Evolutionary conservation across 2,797 vertebrate species (phyloP), one percentile per base, ranked within the genome.

Genomic region (Mormyrus hasselquistii): DNA sequence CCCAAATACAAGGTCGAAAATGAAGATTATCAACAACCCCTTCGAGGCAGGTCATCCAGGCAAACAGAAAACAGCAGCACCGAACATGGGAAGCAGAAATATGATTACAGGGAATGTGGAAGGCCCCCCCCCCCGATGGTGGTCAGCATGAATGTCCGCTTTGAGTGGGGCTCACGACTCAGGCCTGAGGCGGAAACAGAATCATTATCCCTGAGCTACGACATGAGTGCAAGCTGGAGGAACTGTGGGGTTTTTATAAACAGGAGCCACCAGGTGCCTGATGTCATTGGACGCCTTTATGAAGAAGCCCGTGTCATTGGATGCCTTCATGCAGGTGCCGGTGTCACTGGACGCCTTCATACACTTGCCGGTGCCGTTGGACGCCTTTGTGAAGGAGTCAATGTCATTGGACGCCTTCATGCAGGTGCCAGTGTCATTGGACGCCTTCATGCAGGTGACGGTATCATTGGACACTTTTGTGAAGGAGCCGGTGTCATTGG

Each of bases 401-500:
- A 1, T 25, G 9, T 65, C 59, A 9, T 10, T 25, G 59, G 59
- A 65, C 7, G 2, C 59, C 8, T 65, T 65, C 0, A 0, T 25
- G 22, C 0, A 25, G 22, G 22, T 9, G 8, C 22, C 0, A 1
- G 5, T 57, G 55, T 57, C 55, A 57, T 6, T 55, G 53, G 53
- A 55, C 4, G 4, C 53, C 16, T 16, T 19, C 0, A 1, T 55
- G 53, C 0, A 19, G 53, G 53, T 1, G 14, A 16, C 1, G 55
- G 19, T 57, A 19, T 57, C 55, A 57, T n/a, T 57, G 53, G 53
- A 57, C 4, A 4, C 53, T 4, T 57, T n/a, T 0, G 0, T 7
- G 16, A 1, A 57, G 53, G 16, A 3, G 53, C n/a, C 2, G 19
- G 0, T 62, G 87, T 91, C 91, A 93, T 92, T 92, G 57, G 76